Base-by-base conservation (phyloP, 2,888 invertebrate species). In the Ctenicera cuprea region DNA sequence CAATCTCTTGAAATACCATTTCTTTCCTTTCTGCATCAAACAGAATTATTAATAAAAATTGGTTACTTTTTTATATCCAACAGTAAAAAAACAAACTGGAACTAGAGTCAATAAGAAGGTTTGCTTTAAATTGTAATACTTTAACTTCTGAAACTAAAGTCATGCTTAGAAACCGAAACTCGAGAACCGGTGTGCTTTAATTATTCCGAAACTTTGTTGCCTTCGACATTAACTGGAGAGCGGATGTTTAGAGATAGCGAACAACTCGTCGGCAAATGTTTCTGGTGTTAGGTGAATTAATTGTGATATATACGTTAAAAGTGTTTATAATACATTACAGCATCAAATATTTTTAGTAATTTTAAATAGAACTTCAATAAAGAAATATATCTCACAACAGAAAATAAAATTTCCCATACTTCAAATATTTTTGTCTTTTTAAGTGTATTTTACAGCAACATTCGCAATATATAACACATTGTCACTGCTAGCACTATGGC, bases 131-230 rank as follows among this genome's bases (percentile, higher is more conserved):
- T 26, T 26, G 26, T 9, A 9, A 33, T 26, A 9, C 33, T 9
- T 33, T 33, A 38, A 38, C 8, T 4, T 20, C 38, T 59, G 3
- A 59, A 20, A 3, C 59, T n/a, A n/a, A n/a, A n/a, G 9, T 11
- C 11, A 9, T 33, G 38, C 5, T n/a, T 59, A 37, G 33, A 33
- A 59, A 38, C 59, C 33, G 20, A 59, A 38, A 59, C 59, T n/a
- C 18, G 59, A 18, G 38, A 59, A n/a, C 38, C 38, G 33, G 59
- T 38, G 16, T 9, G 22, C 38, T 33, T 59, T 59, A 59, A 59
- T 59, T 59, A 59, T 59, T 59, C 59, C 14, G 59, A 59, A 59
- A 59, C 33, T 59, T 57, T 57, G 57, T 57, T 57, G 57, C 16
- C 57, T 57, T 59, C 33, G 38, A 59, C 33, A 41, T 52, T 33